These are phyloP conservation scores for Mizuhopecten yessoensis DNA, from an alignment of 1,140 invertebrate genomes.

Conservation along the genomic window DNA sequence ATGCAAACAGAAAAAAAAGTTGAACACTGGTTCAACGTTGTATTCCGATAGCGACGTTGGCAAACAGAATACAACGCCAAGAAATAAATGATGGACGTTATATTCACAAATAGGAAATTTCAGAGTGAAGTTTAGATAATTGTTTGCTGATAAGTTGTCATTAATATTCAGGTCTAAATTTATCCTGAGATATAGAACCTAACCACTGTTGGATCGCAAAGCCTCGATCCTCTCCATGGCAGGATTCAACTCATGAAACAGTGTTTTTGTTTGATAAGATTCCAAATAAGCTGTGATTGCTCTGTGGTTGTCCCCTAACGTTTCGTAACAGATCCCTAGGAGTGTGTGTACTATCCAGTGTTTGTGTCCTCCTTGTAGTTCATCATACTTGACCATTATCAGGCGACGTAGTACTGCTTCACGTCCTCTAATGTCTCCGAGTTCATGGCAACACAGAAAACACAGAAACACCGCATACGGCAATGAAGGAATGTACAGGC, in stretches of 20 bases:
- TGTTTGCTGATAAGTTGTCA: too few species aligned
- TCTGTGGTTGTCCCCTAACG: neutral
- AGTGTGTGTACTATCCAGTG: conserved; percentile 18
- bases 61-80: too few species aligned
- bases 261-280: neutral
- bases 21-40: too few species aligned
- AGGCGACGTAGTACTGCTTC: neutral
- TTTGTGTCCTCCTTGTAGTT: neutral
- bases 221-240: neutral
- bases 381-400: neutral
- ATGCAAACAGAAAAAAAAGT: too few species aligned
- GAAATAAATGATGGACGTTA: too few species aligned
- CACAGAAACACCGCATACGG: neutral
- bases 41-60: too few species aligned
- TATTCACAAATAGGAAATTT: too few species aligned
- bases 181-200: too few species aligned
- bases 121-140: too few species aligned
- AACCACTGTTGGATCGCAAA: neutral
- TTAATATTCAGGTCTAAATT: too few species aligned
- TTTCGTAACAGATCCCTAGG: neutral
- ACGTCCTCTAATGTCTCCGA: neutral
- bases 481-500: neutral
- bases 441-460: neutral
- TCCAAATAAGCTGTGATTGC: neutral
- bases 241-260: conserved; percentile 12